Evolutionary conservation across 2,888 invertebrate species (phyloP).

Genomic region (Toxonevra muliebris): DNA sequence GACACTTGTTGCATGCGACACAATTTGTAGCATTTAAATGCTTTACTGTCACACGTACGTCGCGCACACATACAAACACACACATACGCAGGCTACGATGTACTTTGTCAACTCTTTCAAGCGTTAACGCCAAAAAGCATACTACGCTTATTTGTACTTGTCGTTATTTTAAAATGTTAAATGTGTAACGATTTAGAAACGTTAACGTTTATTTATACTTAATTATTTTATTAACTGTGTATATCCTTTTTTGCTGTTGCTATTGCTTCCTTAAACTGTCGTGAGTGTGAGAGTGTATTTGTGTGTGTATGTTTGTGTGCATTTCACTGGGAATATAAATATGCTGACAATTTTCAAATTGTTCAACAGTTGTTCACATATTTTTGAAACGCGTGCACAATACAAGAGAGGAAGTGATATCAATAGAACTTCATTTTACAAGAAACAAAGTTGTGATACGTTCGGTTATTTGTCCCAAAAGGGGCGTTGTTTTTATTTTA

Average conservation of each 20-base stretch:
- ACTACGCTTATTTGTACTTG: conserved; percentile 47
- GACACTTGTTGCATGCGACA: conserved; percentile 52
- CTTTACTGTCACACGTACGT: background rate
- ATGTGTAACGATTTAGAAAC: conserved; percentile 56
- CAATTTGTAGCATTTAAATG: conserved; percentile 21
- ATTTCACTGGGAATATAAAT: conserved; percentile 18
- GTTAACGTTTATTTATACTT: conserved; percentile 45
- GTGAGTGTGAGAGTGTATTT: background rate
- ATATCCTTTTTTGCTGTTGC: conserved; percentile 20
- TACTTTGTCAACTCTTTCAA: conserved; percentile 9
- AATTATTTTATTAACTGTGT: conserved; percentile 54
- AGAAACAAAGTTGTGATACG: too few species aligned
- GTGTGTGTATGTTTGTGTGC: background rate
- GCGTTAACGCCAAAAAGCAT: conserved; percentile 34
- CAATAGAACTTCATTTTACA: too few species aligned
- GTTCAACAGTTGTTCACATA: conserved; percentile 20
- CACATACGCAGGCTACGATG: conserved; percentile 15
- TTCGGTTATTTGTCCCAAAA: too few species aligned
- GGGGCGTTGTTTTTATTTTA: too few species aligned
- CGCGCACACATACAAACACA: conserved; percentile 3
- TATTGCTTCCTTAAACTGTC: conserved; percentile 20
- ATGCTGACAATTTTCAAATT: background rate
- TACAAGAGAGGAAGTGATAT: background rate
- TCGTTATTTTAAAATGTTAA: conserved; percentile 32
- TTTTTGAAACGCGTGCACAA: background rate